Percentiles rank a stretch among this genome's conserved stretches.
These are phyloP conservation scores for Harpagoxenus sublaevis DNA, from an alignment of 2,888 invertebrate species.

Conservation along the genomic window DNA sequence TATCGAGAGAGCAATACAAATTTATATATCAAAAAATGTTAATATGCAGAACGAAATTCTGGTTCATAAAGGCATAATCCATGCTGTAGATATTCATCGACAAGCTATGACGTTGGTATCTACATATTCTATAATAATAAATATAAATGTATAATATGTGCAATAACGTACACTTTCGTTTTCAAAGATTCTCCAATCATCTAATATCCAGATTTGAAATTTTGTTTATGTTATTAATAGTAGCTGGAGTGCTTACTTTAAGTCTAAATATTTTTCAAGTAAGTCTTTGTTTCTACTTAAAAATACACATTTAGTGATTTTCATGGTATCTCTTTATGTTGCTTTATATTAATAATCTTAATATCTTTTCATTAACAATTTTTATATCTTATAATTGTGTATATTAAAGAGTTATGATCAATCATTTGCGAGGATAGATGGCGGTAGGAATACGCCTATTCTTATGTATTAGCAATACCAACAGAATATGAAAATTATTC, in stretches of 20 bases:
- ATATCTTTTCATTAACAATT: too few species aligned
- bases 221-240: not conserved
- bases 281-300: not conserved
- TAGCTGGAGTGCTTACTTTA: not conserved
- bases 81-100: conserved; percentile 5
- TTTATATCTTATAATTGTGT: too few species aligned
- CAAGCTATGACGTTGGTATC: conserved; percentile 5
- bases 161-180: not conserved
- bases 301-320: not conserved
- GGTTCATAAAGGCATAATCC: not conserved
- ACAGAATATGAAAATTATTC: too few species aligned
- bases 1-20: not conserved
- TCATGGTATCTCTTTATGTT: not conserved
- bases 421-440: too few species aligned
- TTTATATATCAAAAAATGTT: not conserved
- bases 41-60: not conserved
- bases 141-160: not conserved
- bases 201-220: not conserved
- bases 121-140: not conserved
- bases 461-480: too few species aligned
- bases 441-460: too few species aligned
- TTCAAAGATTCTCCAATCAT: not conserved
- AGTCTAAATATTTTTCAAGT: conserved; percentile 6
- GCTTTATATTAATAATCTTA: not conserved
- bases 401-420: too few species aligned